Conservation (phyloP, 2,888 invertebrate genomes). For the Agrenia bidenticulata region DNA sequence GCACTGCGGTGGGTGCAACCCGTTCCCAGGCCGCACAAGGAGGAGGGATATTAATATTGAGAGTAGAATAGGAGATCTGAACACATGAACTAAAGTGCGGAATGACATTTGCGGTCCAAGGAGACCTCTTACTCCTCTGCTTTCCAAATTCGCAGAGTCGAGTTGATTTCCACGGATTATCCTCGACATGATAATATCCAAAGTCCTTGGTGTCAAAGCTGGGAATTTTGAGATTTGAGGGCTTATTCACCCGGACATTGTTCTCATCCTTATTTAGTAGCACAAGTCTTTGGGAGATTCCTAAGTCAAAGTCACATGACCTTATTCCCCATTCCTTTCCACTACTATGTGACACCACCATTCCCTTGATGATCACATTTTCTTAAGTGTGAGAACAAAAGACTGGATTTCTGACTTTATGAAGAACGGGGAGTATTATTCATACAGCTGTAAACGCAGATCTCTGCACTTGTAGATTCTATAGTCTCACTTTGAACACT, state of each 20-base stretch:
- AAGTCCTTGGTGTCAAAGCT: neutral
- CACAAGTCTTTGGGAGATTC: too few species aligned
- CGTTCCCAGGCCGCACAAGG: conserved; percentile 35
- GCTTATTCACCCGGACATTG: neutral
- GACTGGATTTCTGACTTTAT: neutral
- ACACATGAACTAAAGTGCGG: conserved; percentile 38
- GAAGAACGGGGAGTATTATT: neutral
- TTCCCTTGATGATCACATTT: conserved; percentile 5
- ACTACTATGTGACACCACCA: neutral
- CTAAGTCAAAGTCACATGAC: neutral
- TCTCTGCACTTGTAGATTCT: conserved; percentile 1
- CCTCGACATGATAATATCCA: neutral
- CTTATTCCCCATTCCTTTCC: conserved; percentile 1
- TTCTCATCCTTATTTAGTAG: conserved; percentile 6
- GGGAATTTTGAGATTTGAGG: too few species aligned
- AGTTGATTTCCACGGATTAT: conserved; percentile 1
- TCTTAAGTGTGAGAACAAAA: too few species aligned
- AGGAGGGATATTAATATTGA: conserved; percentile 26
- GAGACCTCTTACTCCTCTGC: neutral
- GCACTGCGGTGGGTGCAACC: conserved; percentile 51
- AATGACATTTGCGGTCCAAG: conserved; percentile 13
- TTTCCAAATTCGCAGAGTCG: neutral
- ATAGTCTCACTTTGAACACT: too few species aligned
- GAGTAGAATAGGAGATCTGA: conserved; percentile 41
- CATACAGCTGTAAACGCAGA: neutral